Percentiles rank a stretch among this genome's conserved stretches.
Conservation (phyloP, 1,140 invertebrate genomes). For the Cydia splendana region DNA sequence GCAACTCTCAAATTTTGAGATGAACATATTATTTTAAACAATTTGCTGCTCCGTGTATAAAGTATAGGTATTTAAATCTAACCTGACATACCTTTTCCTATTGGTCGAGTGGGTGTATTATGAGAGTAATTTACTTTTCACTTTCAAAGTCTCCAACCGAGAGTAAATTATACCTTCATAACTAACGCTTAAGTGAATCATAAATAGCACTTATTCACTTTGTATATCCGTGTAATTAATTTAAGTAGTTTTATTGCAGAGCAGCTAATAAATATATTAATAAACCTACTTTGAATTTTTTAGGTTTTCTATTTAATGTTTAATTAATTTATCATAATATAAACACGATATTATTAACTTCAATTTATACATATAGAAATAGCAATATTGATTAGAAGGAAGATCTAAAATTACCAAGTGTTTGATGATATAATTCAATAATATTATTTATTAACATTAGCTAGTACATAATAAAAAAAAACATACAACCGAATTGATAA, state of each 20-base stretch:
- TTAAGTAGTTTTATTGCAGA: neutral
- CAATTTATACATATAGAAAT: too few species aligned
- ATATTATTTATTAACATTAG: too few species aligned
- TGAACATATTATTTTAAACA: neutral
- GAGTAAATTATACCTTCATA: constrained; percentile 38
- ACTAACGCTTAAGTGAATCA: neutral
- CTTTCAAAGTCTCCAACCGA: constrained; percentile 51
- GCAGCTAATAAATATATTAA: neutral
- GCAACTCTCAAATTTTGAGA: too few species aligned
- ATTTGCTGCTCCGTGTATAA: neutral
- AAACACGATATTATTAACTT: neutral
- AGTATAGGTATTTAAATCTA: neutral
- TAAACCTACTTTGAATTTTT: neutral
- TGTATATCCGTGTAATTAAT: neutral
- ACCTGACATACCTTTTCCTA: constrained; percentile 35
- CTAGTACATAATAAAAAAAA: too few species aligned
- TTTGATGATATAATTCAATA: too few species aligned
- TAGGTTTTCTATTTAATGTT: neutral
- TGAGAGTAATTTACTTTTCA: constrained; percentile 57
- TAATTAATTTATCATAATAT: neutral
- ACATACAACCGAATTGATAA: too few species aligned
- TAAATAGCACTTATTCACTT: neutral
- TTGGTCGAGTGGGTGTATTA: neutral
- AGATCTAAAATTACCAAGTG: too few species aligned
- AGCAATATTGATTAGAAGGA: too few species aligned